A percentile compares a stretch with the other conserved stretches of the same genome.
phyloP scores from a whole-genome alignment of 2,888 invertebrate genomes.

The Furcula furcula region DNA sequence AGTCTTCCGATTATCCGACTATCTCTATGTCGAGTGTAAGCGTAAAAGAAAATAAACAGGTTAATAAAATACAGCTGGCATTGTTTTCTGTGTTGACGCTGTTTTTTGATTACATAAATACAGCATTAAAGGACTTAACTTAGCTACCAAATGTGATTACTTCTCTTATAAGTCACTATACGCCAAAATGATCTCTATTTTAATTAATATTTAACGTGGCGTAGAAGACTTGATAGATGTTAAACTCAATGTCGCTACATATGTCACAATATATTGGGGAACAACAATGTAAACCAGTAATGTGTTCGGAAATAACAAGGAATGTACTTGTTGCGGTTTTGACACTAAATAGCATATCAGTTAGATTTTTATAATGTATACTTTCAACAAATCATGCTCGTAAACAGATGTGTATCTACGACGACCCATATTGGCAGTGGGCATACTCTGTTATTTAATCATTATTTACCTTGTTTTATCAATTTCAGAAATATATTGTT shows the following conservation, averaged over 20 bases:
- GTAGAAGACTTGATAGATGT: not conserved
- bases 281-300: not conserved
- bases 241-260: constrained; percentile 2
- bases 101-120: not conserved
- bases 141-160: too few species aligned
- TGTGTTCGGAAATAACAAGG: not conserved
- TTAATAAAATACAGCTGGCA: constrained; percentile 28
- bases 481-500: constrained; percentile 56
- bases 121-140: not conserved
- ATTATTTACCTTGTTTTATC: constrained; percentile 39
- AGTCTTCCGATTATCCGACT: constrained; percentile 33
- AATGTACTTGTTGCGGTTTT: constrained; percentile 2
- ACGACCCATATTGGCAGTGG: constrained; percentile 28
- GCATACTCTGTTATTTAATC: constrained; percentile 34
- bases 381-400: constrained; percentile 36
- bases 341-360: constrained; percentile 31
- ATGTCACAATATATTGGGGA: constrained; percentile 5
- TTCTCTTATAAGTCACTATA: not conserved
- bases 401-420: constrained; percentile 16
- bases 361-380: constrained; percentile 32
- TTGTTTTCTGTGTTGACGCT: constrained; percentile 2
- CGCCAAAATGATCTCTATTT: not conserved
- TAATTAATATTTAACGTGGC: not conserved
- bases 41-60: constrained; percentile 21
- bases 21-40: constrained; percentile 26